Evolutionary conservation across 2,113 vertebrate genomes (phyloP).

Genomic region (Pseudorectes ferrugineus): DNA sequence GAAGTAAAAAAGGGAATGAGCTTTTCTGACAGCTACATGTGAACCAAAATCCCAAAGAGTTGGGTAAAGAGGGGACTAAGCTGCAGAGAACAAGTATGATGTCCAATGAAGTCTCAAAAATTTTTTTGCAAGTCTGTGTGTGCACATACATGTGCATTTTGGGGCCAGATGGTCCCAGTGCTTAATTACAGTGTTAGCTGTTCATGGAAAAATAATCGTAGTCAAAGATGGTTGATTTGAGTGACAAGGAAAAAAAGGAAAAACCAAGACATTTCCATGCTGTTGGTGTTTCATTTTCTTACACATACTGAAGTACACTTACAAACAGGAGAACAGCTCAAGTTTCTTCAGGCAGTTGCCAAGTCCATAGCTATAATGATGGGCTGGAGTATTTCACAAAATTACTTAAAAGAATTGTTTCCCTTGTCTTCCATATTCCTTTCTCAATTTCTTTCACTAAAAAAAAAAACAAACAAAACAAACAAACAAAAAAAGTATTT

Average conservation of each 20-base stretch:
- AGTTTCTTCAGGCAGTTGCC: neutral
- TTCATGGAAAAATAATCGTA: neutral
- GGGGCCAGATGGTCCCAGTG: neutral
- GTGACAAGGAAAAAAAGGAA: neutral
- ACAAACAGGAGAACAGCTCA: neutral
- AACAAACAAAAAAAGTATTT: neutral
- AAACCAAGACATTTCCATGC: accelerated
- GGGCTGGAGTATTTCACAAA: neutral
- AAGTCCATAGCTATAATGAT: neutral
- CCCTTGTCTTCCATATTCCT: neutral
- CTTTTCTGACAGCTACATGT: neutral
- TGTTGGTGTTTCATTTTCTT: neutral
- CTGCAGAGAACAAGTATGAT: neutral
- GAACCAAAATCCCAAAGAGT: neutral
- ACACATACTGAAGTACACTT: neutral
- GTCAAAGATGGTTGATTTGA: neutral
- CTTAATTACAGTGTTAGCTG: neutral
- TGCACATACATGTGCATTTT: neutral
- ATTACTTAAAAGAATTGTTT: neutral
- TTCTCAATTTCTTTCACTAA: neutral
- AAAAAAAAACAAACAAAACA: neutral
- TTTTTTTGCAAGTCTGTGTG: neutral
- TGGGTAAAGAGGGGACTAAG: neutral
- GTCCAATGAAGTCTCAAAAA: neutral
- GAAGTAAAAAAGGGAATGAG: neutral